phyloP scores from a whole-genome alignment of 2,113 vertebrate genomes.

The Lanius ludovicianus region DNA sequence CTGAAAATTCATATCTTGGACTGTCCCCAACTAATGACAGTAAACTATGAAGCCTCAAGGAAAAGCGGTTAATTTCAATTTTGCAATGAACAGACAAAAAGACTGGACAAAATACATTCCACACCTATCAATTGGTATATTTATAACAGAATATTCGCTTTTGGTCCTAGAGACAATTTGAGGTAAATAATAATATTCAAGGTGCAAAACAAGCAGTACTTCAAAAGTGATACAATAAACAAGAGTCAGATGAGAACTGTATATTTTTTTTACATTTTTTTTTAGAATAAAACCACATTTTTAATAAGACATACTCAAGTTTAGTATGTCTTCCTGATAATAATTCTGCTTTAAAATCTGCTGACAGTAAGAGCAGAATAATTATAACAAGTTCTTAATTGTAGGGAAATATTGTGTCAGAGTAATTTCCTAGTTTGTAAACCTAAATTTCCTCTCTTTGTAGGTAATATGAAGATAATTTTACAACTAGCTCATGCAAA shows the following conservation, averaged over 20 bases:
- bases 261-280: not conserved
- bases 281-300: not conserved
- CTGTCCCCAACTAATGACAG: slow-evolving; percentile 82
- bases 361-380: not conserved
- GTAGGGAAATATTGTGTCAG: not conserved
- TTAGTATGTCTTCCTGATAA: not conserved
- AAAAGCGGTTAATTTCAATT: slow-evolving; percentile 84
- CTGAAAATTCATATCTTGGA: slow-evolving; percentile 84
- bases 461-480: not conserved
- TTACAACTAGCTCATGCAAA: not conserved
- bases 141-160: slow-evolving; percentile 17
- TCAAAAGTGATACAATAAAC: not conserved
- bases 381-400: not conserved
- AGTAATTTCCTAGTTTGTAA: not conserved
- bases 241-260: not conserved
- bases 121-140: not conserved
- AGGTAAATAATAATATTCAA: not conserved
- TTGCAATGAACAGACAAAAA: slow-evolving; percentile 66
- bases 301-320: not conserved
- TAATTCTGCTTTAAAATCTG: not conserved
- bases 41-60: slow-evolving; percentile 78
- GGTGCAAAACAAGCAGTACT: not conserved
- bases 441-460: not conserved
- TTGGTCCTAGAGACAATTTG: not conserved
- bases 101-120: slow-evolving; percentile 35